These are phyloP conservation scores for Drosophila anomelani DNA, from an alignment of 2,888 invertebrate species.

Conservation along the genomic window DNA sequence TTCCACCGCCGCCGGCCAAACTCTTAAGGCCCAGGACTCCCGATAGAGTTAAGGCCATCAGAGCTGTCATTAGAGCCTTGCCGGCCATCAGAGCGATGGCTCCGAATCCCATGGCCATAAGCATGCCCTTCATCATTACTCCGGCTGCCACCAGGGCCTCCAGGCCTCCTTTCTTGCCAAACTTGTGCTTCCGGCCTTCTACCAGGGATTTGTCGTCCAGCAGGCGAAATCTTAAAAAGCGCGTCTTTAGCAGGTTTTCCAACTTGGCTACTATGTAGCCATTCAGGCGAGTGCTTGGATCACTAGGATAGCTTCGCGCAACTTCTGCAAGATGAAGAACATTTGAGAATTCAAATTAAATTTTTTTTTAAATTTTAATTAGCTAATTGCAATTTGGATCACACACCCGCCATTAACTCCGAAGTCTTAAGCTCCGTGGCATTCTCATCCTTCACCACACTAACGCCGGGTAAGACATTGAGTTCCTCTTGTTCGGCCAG, in stretches of 20 bases:
- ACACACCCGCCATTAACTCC: conserved; percentile 88
- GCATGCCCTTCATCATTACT: conserved; percentile 89
- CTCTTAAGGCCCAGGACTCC: conserved; percentile 91
- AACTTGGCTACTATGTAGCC: conserved; percentile 90
- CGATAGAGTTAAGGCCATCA: conserved; percentile 92
- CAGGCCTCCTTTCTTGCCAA: conserved; percentile 86
- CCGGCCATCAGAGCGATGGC: conserved; percentile 92
- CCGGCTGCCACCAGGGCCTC: conserved; percentile 86
- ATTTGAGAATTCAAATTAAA: too few relatives aligned
- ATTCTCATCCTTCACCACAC: conserved; percentile 89
- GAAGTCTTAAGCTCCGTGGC: conserved; percentile 87
- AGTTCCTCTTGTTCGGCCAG: conserved; percentile 89
- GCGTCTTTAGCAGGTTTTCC: conserved; percentile 89
- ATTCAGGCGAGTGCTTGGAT: conserved; percentile 91
- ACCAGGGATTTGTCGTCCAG: conserved; percentile 87
- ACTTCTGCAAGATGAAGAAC: conserved; percentile 85
- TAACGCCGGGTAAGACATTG: conserved; percentile 90
- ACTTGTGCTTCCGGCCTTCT: conserved; percentile 87
- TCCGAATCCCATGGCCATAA: conserved; percentile 90
- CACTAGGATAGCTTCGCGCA: conserved; percentile 90
- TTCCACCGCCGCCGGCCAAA: conserved; percentile 88
- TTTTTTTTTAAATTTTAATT: neutral
- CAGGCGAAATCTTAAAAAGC: conserved; percentile 90
- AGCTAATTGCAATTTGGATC: neutral
- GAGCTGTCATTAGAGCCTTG: conserved; percentile 92